Evolutionary conservation across 2,113 vertebrate species (phyloP).

Genomic region (Neopipo cinnamomea): DNA sequence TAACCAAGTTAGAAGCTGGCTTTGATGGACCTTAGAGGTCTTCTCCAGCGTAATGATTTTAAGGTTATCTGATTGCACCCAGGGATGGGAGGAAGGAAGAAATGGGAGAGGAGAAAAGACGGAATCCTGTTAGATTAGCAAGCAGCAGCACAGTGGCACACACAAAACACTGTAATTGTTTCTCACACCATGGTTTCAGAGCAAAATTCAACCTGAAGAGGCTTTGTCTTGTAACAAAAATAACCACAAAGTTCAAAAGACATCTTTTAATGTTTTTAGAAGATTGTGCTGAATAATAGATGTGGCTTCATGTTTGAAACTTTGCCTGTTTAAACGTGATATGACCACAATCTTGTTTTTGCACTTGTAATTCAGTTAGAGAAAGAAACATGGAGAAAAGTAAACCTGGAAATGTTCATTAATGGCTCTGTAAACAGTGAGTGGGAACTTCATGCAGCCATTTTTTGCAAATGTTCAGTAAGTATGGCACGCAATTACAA

Average conservation of each 20-base stretch:
- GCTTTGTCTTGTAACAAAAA: slow-evolving; percentile 51
- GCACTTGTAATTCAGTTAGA: slow-evolving; percentile 18
- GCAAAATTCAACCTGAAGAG: slow-evolving; percentile 8
- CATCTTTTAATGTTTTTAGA: slow-evolving; percentile 54
- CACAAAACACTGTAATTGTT: background rate
- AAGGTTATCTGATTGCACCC: background rate
- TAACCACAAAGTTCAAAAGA: slow-evolving; percentile 62
- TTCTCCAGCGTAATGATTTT: background rate
- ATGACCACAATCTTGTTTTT: slow-evolving; percentile 58
- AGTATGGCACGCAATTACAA: background rate
- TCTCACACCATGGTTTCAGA: background rate
- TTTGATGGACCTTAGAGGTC: background rate
- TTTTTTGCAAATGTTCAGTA: background rate
- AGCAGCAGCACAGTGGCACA: background rate
- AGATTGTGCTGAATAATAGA: slow-evolving; percentile 60
- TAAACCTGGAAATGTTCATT: background rate
- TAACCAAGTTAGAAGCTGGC: background rate
- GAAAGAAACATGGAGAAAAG: background rate
- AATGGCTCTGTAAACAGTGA: background rate
- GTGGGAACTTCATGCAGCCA: background rate
- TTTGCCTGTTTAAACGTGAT: slow-evolving; percentile 57
- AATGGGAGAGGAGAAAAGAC: background rate
- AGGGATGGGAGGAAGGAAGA: background rate
- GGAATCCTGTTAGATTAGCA: background rate
- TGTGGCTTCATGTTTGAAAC: slow-evolving; percentile 52